Conservation (phyloP, 2,888 invertebrate genomes). For the Netelia melanura region DNA sequence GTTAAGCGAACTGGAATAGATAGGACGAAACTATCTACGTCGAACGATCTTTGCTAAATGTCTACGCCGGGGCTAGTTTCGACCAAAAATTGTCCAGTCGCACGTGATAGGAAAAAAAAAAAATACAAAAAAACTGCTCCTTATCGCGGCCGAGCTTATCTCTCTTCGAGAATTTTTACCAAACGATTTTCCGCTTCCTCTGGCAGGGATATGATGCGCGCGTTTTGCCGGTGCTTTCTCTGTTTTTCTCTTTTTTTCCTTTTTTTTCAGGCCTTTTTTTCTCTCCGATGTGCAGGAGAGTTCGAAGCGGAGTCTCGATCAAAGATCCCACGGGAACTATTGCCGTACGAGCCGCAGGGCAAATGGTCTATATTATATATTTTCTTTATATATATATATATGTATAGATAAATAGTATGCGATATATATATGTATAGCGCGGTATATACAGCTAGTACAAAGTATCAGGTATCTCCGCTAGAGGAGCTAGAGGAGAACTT, state of each 20-base stretch:
- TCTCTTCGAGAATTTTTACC: neutral
- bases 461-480: conserved; percentile 31
- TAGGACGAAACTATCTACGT: no score
- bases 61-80: no score
- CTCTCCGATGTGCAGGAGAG: conserved; percentile 11
- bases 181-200: conserved; percentile 34
- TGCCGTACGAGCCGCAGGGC: conserved; percentile 29
- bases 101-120: conserved; percentile 1
- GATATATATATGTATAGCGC: neutral
- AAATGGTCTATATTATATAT: conserved; percentile 24
- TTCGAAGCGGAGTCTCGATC: conserved; percentile 40
- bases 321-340: conserved; percentile 51
- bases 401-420: neutral
- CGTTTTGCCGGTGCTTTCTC: neutral
- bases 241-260: neutral
- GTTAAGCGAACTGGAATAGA: no score
- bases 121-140: neutral
- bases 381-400: conserved; percentile 4
- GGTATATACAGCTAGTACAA: conserved; percentile 27
- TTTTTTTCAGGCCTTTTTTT: neutral
- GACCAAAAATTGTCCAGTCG: conserved; percentile 1
- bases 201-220: conserved; percentile 15
- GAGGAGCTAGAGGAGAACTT: conserved; percentile 24
- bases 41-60: no score
- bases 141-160: conserved; percentile 15